These are phyloP conservation scores for Diabrotica balteata DNA, from an alignment of 2,888 invertebrate genomes.

Conservation along the genomic window DNA sequence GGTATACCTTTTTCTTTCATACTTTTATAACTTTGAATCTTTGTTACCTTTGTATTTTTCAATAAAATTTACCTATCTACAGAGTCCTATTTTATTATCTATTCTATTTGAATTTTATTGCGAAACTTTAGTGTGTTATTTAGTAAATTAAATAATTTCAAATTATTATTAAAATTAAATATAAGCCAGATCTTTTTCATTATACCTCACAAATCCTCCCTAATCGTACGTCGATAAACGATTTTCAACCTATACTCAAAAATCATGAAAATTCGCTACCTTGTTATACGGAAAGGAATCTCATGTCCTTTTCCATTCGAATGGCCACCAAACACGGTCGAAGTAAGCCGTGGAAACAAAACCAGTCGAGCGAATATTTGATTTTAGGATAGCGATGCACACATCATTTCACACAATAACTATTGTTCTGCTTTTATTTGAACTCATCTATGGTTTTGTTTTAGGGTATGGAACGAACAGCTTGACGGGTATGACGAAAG, in stretches of 20 bases:
- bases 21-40: too few relatives aligned
- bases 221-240: neutral
- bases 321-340: slow-evolving; percentile 54
- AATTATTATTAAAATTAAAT: too few relatives aligned
- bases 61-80: too few relatives aligned
- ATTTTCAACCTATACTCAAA: neutral
- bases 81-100: too few relatives aligned
- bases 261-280: slow-evolving; percentile 6
- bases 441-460: slow-evolving; percentile 58
- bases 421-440: slow-evolving; percentile 9
- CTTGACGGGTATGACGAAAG: slow-evolving; percentile 79
- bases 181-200: too few relatives aligned
- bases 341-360: slow-evolving; percentile 58
- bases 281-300: slow-evolving; percentile 58
- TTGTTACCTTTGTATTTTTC: too few relatives aligned
- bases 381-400: slow-evolving; percentile 34
- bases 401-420: slow-evolving; percentile 34
- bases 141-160: too few relatives aligned
- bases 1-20: too few relatives aligned
- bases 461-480: slow-evolving; percentile 87
- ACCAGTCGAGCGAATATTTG: slow-evolving; percentile 52
- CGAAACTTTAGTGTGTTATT: too few relatives aligned
- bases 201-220: too few relatives aligned
- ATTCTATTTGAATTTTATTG: too few relatives aligned
- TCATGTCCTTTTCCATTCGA: slow-evolving; percentile 59